A percentile compares a stretch with the other conserved stretches of the same genome.
Conservation (phyloP, 2,888 invertebrate genomes). For the Drosophila kanekoi region DNA sequence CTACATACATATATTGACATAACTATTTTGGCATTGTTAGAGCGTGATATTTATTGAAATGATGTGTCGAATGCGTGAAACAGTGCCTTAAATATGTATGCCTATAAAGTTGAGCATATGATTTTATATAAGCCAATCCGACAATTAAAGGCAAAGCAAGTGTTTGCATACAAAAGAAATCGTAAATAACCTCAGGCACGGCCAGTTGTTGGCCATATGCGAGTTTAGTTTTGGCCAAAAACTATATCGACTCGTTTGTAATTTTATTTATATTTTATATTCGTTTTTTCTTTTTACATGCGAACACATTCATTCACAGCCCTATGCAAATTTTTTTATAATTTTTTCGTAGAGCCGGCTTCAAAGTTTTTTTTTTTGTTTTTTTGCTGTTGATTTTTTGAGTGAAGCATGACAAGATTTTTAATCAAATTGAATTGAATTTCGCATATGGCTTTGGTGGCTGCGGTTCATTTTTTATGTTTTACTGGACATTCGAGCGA, state of each 20-base stretch:
- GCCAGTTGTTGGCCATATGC: conserved; percentile 6
- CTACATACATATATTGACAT: neutral
- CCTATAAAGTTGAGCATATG: conserved; percentile 23
- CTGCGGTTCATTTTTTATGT: conserved; percentile 4
- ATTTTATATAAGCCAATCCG: conserved; percentile 54
- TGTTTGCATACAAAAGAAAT: conserved; percentile 67
- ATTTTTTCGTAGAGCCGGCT: conserved; percentile 32
- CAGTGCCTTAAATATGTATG: conserved; percentile 7
- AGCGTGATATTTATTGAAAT: conserved; percentile 25
- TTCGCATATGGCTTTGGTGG: conserved; percentile 28
- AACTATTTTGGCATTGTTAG: conserved; percentile 3
- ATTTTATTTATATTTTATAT: conserved; percentile 46
- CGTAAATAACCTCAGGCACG: conserved; percentile 54
- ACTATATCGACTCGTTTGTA: conserved; percentile 48
- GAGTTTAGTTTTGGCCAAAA: conserved; percentile 40
- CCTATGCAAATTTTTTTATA: conserved; percentile 65
- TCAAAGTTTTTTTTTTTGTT: conserved; percentile 19
- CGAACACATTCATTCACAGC: conserved; percentile 60
- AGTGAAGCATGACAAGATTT: conserved; percentile 75
- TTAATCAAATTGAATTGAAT: conserved; percentile 63
- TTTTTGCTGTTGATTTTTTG: conserved; percentile 54
- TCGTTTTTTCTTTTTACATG: conserved; percentile 34
- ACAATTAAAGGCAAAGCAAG: conserved; percentile 71
- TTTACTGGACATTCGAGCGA: conserved; percentile 32
- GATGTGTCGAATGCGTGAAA: conserved; percentile 51